phyloP scores from a whole-genome alignment of 2,888 invertebrate genomes.

The Petrophora chlorosata region DNA sequence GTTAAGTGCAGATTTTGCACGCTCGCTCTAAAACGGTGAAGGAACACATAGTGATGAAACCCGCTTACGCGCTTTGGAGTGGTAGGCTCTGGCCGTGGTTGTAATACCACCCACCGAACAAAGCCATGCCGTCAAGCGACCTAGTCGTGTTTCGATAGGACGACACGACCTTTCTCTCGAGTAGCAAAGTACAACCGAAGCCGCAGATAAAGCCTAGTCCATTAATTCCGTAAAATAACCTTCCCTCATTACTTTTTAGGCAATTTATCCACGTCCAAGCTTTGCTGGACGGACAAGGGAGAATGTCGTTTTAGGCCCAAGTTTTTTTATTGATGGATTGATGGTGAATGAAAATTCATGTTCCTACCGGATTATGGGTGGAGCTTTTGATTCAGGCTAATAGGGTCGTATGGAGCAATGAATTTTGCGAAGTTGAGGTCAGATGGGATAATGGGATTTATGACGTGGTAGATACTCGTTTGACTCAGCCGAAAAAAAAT shows the following conservation, averaged over 20 bases:
- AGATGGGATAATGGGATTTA: constrained; percentile 1
- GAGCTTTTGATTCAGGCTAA: constrained; percentile 2
- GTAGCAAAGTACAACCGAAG: not conserved
- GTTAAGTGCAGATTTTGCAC: no score
- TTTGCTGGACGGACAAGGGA: constrained; percentile 15
- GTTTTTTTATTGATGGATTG: constrained; percentile 24
- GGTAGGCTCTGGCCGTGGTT: no score
- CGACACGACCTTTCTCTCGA: no score
- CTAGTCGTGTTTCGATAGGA: no score
- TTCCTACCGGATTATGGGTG: constrained; percentile 6
- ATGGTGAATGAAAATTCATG: constrained; percentile 7
- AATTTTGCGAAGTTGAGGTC: constrained; percentile 2
- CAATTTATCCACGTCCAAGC: constrained; percentile 16
- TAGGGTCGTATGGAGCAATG: not conserved
- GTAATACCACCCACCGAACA: no score
- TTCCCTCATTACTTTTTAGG: constrained; percentile 11
- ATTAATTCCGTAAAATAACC: constrained; percentile 23
- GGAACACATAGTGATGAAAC: no score
- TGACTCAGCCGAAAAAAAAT: no score
- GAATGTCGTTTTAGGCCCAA: constrained; percentile 18
- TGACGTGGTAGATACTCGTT: no score
- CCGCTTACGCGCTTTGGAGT: no score
- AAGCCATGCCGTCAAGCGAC: no score
- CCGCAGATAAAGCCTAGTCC: not conserved
- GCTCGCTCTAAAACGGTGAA: no score